Evolutionary conservation across 2,113 vertebrate species (phyloP).

Genomic region (Connochaetes taurinus): DNA sequence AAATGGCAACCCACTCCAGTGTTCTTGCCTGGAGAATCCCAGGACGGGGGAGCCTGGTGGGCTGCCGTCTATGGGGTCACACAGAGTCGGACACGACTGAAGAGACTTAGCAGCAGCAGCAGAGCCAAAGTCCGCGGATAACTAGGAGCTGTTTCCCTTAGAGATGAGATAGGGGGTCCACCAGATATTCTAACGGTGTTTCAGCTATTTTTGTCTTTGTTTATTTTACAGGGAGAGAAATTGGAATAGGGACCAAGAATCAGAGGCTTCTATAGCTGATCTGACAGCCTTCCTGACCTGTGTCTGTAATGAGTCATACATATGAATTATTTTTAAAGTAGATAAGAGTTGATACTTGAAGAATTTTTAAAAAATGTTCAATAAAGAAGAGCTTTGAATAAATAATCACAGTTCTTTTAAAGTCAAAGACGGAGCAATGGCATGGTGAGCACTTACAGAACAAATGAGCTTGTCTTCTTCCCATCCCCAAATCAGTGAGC

Average conservation of each 20-base stretch:
- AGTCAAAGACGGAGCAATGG: conserved; percentile 41
- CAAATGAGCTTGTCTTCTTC: conserved; percentile 47
- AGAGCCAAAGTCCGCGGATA: neutral
- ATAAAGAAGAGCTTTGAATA: neutral
- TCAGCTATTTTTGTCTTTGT: neutral
- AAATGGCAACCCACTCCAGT: no score
- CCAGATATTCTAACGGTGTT: neutral
- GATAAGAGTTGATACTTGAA: neutral
- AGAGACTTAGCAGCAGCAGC: no score
- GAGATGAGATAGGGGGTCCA: neutral
- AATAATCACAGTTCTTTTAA: conserved; percentile 16
- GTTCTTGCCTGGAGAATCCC: no score
- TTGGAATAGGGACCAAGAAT: neutral
- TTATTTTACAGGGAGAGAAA: neutral
- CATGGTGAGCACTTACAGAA: conserved; percentile 40
- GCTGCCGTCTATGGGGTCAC: no score
- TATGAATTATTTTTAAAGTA: neutral
- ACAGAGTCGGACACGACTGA: no score
- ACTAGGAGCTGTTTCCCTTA: neutral
- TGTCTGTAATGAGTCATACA: neutral
- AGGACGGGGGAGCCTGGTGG: no score
- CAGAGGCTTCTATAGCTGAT: neutral
- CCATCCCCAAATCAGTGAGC: conserved; percentile 51
- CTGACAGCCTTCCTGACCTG: neutral
- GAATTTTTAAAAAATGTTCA: neutral